These are phyloP conservation scores for Engystomops pustulosus DNA, from an alignment of 2,113 vertebrate genomes.

Conservation along the genomic window DNA sequence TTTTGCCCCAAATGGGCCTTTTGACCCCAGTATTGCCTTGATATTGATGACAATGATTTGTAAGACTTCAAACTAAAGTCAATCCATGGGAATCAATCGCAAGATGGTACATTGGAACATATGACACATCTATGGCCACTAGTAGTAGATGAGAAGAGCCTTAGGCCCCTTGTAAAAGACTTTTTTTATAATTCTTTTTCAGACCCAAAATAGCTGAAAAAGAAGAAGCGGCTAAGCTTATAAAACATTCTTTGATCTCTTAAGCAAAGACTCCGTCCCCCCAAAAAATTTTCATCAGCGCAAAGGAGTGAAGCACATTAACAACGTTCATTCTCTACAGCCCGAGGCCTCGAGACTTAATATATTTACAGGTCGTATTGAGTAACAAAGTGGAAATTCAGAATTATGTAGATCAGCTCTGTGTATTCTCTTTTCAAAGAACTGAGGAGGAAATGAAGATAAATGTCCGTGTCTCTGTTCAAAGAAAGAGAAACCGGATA, in stretches of 20 bases:
- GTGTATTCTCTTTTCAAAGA: slow-evolving; percentile 3
- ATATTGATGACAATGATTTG: not conserved
- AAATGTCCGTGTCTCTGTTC: not conserved
- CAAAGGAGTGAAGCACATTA: not conserved
- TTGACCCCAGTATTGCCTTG: not conserved
- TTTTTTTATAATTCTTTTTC: not conserved
- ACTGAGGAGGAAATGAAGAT: slow-evolving; percentile 18
- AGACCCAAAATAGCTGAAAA: not conserved
- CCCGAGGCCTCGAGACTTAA: slow-evolving; percentile 1
- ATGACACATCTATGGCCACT: not conserved
- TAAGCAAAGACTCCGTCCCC: not conserved
- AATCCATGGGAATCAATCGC: not conserved
- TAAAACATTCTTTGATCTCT: not conserved
- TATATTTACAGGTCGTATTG: slow-evolving; percentile 20
- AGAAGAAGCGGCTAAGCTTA: not conserved
- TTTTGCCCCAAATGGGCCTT: too few relatives aligned
- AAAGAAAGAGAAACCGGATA: slow-evolving; percentile 27
- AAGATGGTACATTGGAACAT: not conserved
- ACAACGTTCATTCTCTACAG: not conserved
- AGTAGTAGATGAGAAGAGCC: not conserved
- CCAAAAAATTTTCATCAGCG: not conserved
- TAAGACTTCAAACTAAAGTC: not conserved
- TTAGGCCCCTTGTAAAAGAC: not conserved
- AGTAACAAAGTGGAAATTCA: slow-evolving; percentile 1
- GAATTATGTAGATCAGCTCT: not conserved